Conservation (phyloP, 2,888 invertebrate genomes). For the Diarsia mendica region DNA sequence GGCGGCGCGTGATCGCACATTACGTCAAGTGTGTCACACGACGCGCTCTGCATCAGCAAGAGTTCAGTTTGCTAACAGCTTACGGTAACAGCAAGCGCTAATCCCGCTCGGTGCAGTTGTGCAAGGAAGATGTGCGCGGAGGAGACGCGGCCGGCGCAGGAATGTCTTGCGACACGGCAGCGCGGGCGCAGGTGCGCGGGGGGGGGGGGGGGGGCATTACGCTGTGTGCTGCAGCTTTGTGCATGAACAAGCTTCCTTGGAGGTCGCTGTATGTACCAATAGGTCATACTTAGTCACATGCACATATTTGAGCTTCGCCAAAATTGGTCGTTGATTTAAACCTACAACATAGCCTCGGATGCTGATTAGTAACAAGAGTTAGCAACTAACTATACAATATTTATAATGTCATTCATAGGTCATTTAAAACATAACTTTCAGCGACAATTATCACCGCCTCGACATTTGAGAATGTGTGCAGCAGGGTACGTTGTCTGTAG, state of each 20-base stretch:
- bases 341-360: neutral
- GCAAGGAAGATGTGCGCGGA: constrained; percentile 25
- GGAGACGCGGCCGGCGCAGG: constrained; percentile 6
- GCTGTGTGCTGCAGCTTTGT: constrained; percentile 1
- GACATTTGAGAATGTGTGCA: neutral
- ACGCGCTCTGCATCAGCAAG: constrained; percentile 3
- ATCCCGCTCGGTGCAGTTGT: constrained; percentile 26
- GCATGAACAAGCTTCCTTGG: neutral
- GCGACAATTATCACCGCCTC: no score
- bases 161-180: constrained; percentile 36
- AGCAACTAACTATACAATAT: neutral
- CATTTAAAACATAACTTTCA: neutral
- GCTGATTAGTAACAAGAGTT: neutral
- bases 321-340: constrained; percentile 11
- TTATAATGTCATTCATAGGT: neutral
- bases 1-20: neutral
- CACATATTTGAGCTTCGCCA: neutral
- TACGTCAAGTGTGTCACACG: constrained; percentile 18
- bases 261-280: constrained; percentile 1
- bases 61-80: constrained; percentile 25
- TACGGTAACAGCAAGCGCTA: constrained; percentile 18
- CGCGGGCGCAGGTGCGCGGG: neutral
- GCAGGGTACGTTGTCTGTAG: neutral
- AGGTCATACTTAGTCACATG: constrained; percentile 21
- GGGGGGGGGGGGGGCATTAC: neutral